Conservation (phyloP, 2,113 vertebrate species). For the Toxotes jaculatrix region DNA sequence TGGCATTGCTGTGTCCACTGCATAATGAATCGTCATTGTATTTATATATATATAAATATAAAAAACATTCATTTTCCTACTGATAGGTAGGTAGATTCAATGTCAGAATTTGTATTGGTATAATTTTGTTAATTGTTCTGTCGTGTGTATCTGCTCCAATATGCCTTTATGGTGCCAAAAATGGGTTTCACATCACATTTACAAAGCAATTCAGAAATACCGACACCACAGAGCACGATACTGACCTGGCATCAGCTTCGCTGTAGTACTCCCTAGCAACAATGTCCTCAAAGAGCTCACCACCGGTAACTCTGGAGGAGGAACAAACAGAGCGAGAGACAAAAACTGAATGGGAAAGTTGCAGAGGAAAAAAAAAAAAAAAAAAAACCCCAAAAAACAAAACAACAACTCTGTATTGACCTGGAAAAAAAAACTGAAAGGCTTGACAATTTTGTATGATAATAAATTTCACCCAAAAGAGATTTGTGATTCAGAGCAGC, state of each 20-base stretch:
- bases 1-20: background rate
- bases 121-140: background rate
- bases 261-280: conserved; percentile 95
- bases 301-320: conserved; percentile 89
- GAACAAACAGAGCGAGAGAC: conserved; percentile 6
- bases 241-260: conserved; percentile 95
- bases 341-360: background rate
- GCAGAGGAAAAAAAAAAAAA: background rate
- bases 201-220: background rate
- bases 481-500: background rate
- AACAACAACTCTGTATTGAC: too few species aligned
- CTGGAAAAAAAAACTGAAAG: too few species aligned
- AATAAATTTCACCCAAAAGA: background rate
- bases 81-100: too few species aligned
- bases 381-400: too few species aligned
- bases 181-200: background rate
- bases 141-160: background rate
- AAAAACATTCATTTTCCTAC: too few species aligned
- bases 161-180: conserved; percentile 30
- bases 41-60: background rate
- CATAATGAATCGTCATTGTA: background rate
- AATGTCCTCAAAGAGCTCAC: conserved; percentile 94
- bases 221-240: conserved; percentile 1
- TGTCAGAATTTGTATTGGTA: background rate
- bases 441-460: background rate